Percentiles rank a stretch among this genome's conserved stretches.
These are phyloP conservation scores for Drosophila nebulosa DNA, from an alignment of 1,140 invertebrate genomes.

Conservation along the genomic window DNA sequence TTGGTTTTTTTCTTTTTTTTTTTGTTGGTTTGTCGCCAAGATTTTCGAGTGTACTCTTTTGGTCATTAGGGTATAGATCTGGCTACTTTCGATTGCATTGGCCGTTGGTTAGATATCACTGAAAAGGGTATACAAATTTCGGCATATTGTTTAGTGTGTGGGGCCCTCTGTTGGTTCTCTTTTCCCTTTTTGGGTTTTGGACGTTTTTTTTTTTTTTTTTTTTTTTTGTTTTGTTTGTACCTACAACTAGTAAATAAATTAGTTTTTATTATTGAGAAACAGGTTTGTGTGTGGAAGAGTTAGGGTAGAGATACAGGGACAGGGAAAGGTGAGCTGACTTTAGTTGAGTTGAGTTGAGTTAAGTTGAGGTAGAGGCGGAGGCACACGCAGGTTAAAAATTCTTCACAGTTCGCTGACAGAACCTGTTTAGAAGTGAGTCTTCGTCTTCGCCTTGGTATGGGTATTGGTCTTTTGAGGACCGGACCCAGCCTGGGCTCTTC, in stretches of 20 bases:
- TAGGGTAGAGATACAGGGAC: constrained; percentile 1
- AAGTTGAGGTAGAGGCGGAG: constrained; percentile 11
- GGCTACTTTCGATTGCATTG: too few relatives aligned
- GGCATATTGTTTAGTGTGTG: not conserved
- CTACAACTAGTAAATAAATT: constrained; percentile 77
- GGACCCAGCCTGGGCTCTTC: not conserved
- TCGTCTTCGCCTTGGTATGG: not conserved
- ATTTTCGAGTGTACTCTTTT: constrained; percentile 11
- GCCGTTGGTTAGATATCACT: too few relatives aligned
- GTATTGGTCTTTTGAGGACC: not conserved
- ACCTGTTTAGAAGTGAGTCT: constrained; percentile 49
- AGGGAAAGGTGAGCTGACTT: not conserved
- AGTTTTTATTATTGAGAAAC: constrained; percentile 75
- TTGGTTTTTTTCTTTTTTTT: constrained; percentile 19
- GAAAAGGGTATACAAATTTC: too few relatives aligned
- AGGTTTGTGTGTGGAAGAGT: constrained; percentile 44
- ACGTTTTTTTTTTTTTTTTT: constrained; percentile 7
- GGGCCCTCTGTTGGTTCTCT: constrained; percentile 1
- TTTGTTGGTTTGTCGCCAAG: constrained; percentile 36
- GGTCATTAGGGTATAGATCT: not conserved
- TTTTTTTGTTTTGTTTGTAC: constrained; percentile 57
- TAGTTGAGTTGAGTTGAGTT: too few relatives aligned
- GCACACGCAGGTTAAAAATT: constrained; percentile 68
- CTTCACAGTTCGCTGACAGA: constrained; percentile 74
- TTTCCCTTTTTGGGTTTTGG: not conserved